These are phyloP conservation scores for Acrossocheilus wenchowensis DNA, from an alignment of 2,797 vertebrate species.

Conservation along the genomic window DNA sequence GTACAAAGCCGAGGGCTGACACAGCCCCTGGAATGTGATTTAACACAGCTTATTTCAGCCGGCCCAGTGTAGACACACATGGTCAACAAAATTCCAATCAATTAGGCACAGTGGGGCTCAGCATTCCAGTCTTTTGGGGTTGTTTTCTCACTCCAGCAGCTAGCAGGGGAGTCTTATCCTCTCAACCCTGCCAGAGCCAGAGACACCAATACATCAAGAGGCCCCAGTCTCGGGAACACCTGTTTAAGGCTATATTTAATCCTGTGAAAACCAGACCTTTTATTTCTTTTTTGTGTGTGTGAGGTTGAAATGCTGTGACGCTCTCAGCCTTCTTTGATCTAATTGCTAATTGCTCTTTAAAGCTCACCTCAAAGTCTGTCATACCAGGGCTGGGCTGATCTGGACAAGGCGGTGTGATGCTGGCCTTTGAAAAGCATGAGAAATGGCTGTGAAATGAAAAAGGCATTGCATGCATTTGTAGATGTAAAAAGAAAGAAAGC, in stretches of 20 bases:
- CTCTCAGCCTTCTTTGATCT: slow-evolving; percentile 42
- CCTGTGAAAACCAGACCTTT: slow-evolving; percentile 47
- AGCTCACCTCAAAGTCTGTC: slow-evolving; percentile 37
- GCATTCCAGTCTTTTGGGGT: slow-evolving; percentile 70
- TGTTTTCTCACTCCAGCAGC: slow-evolving; percentile 65
- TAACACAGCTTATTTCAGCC: slow-evolving; percentile 57
- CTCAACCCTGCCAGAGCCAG: slow-evolving; percentile 58
- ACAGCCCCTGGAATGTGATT: slow-evolving; percentile 55
- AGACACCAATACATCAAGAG: slow-evolving; percentile 67
- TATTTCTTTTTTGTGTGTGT: slow-evolving; percentile 12
- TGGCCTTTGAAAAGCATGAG: slow-evolving; percentile 38
- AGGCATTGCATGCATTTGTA: background rate
- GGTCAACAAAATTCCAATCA: slow-evolving; percentile 72
- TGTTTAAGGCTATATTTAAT: slow-evolving; percentile 67
- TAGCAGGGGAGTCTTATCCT: slow-evolving; percentile 61
- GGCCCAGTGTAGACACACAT: slow-evolving; percentile 57
- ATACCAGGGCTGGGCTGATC: slow-evolving; percentile 1
- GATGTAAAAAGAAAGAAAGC: slow-evolving; percentile 33
- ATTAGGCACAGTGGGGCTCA: slow-evolving; percentile 72
- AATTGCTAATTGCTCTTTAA: slow-evolving; percentile 52
- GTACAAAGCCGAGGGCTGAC: slow-evolving; percentile 49
- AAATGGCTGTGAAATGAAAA: slow-evolving; percentile 30
- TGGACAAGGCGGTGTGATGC: slow-evolving; percentile 28
- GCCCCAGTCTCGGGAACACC: slow-evolving; percentile 66
- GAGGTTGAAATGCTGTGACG: slow-evolving; percentile 26